These are phyloP conservation scores for Semicossyphus pulcher DNA, from an alignment of 2,113 vertebrate species.

Conservation along the genomic window DNA sequence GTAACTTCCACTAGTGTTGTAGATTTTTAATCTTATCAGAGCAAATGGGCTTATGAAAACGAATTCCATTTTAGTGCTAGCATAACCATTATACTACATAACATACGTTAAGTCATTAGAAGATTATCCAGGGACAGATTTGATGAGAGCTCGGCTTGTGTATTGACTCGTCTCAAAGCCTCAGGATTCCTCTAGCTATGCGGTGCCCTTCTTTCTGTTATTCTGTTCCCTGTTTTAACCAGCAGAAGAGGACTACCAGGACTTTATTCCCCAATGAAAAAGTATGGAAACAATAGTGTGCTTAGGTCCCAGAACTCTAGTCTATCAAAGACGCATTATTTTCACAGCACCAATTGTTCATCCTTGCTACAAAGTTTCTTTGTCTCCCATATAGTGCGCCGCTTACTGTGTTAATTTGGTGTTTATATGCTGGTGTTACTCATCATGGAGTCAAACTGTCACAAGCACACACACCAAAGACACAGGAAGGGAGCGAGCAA, in stretches of 20 bases:
- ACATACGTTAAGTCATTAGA: constrained; percentile 71
- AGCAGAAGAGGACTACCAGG: constrained; percentile 60
- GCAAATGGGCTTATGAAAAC: constrained; percentile 56
- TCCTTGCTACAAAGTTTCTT: constrained; percentile 30
- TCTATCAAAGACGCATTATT: constrained; percentile 40
- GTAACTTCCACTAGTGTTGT: constrained; percentile 23
- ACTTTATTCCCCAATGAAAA: constrained; percentile 60
- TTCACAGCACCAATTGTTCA: constrained; percentile 45
- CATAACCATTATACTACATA: constrained; percentile 46
- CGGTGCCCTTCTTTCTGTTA: constrained; percentile 44
- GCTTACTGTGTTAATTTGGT: constrained; percentile 34
- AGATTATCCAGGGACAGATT: constrained; percentile 65
- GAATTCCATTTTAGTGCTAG: constrained; percentile 55
- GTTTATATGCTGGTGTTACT: constrained; percentile 44
- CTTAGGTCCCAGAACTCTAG: constrained; percentile 51
- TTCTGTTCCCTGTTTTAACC: constrained; percentile 70
- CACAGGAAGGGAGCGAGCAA: background rate
- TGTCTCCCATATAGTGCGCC: constrained; percentile 33
- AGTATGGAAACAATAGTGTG: constrained; percentile 72
- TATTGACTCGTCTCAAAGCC: constrained; percentile 54
- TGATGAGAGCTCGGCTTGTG: constrained; percentile 47
- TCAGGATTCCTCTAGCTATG: constrained; percentile 52
- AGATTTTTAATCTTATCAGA: constrained; percentile 49
- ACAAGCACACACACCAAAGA: constrained; percentile 13
- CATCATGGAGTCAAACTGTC: constrained; percentile 43